phyloP scores from a whole-genome alignment of 2,888 invertebrate species.

The Chouioia cunea region DNA sequence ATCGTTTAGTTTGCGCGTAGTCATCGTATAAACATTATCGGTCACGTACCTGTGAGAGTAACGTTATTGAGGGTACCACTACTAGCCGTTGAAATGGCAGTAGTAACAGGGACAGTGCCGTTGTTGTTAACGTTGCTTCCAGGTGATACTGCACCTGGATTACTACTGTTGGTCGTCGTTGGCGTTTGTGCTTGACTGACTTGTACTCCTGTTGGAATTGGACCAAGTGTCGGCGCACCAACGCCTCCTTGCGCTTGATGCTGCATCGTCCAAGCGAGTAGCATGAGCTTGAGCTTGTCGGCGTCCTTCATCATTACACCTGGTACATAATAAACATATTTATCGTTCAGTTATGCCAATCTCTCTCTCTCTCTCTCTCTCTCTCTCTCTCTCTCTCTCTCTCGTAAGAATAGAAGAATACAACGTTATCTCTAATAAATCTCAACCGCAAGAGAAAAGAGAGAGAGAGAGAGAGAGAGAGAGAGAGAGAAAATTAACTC shows the following conservation, averaged over 20 bases:
- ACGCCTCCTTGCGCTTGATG: conserved; percentile 61
- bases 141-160: conserved; percentile 60
- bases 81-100: conserved; percentile 67
- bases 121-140: conserved; percentile 56
- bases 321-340: conserved; percentile 56
- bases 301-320: conserved; percentile 81
- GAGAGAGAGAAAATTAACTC: too few species aligned
- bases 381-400: too few species aligned
- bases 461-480: too few species aligned
- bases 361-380: too few species aligned
- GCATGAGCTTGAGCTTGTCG: conserved; percentile 89
- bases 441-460: too few species aligned
- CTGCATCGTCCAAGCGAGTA: conserved; percentile 89
- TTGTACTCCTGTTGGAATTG: conserved; percentile 15
- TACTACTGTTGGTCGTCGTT: conserved; percentile 4
- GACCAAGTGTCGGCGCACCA: background rate
- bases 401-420: too few species aligned
- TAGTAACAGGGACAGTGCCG: conserved; percentile 55
- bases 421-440: too few species aligned
- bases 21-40: too few species aligned
- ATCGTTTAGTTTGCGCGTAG: too few species aligned
- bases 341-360: too few species aligned
- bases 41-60: conserved; percentile 67
- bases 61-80: conserved; percentile 67
- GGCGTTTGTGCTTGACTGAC: conserved; percentile 13